phyloP scores from a whole-genome alignment of 2,113 vertebrate genomes.

The Steatornis caripensis region DNA sequence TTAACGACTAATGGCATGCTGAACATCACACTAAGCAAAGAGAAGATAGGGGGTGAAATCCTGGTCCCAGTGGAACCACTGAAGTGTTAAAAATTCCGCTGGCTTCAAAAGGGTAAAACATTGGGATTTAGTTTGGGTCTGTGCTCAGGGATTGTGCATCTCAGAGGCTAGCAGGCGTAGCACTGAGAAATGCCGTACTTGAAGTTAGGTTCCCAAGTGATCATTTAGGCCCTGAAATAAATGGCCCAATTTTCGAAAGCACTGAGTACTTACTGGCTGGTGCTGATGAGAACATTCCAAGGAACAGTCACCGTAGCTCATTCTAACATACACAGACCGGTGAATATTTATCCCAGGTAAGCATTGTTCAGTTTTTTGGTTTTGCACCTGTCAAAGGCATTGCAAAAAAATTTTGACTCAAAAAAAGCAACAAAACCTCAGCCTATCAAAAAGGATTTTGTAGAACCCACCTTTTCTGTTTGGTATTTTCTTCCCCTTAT shows the following conservation, averaged over 20 bases:
- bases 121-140: neutral
- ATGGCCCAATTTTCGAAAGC: neutral
- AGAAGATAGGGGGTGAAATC: neutral
- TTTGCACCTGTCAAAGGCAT: neutral
- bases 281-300: neutral
- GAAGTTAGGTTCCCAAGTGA: neutral
- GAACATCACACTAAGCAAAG: neutral
- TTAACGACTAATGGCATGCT: neutral
- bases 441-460: neutral
- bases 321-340: neutral
- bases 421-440: neutral
- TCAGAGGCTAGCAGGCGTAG: neutral
- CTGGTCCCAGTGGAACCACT: neutral
- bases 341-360: neutral
- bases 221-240: neutral
- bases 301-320: neutral
- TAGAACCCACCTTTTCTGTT: neutral
- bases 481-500: neutral
- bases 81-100: neutral
- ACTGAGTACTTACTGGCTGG: neutral
- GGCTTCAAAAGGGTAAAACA: neutral
- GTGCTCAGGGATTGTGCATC: neutral
- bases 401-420: neutral
- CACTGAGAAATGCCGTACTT: neutral
- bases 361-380: neutral